Evolutionary conservation across 1,140 invertebrate species (phyloP).

Genomic region (Drosophila melanica): DNA sequence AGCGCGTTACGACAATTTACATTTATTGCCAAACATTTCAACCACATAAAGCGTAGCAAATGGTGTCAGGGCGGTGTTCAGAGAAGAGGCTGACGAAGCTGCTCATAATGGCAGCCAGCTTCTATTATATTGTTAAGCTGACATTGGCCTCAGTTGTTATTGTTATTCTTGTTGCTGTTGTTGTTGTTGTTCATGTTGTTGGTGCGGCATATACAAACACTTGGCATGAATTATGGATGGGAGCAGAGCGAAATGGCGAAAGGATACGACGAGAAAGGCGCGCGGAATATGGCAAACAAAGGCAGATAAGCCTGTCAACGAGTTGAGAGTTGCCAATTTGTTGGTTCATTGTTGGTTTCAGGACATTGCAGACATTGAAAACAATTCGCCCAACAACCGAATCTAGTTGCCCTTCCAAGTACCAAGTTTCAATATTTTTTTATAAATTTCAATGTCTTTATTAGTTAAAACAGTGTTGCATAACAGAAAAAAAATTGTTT

Average conservation of each 20-base stretch:
- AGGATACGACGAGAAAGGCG: neutral
- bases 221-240: constrained; percentile 58
- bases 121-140: constrained; percentile 65
- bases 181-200: constrained; percentile 15
- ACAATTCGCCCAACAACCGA: constrained; percentile 11
- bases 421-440: too few relatives aligned
- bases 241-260: constrained; percentile 17
- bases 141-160: constrained; percentile 51
- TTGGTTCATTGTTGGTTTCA: constrained; percentile 34
- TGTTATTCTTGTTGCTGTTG: neutral
- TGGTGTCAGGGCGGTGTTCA: neutral
- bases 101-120: constrained; percentile 27
- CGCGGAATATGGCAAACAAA: constrained; percentile 16
- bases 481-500: too few relatives aligned
- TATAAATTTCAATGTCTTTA: too few relatives aligned
- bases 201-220: constrained; percentile 34
- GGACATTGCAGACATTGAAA: constrained; percentile 3
- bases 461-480: too few relatives aligned
- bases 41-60: neutral
- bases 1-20: constrained; percentile 40
- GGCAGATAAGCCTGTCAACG: constrained; percentile 43
- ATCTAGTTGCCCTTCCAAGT: neutral
- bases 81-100: too few relatives aligned
- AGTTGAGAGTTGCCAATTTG: constrained; percentile 49
- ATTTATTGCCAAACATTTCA: constrained; percentile 41